Evolutionary conservation across 2,797 vertebrate species (phyloP).

Genomic region (Podargus strigoides): DNA sequence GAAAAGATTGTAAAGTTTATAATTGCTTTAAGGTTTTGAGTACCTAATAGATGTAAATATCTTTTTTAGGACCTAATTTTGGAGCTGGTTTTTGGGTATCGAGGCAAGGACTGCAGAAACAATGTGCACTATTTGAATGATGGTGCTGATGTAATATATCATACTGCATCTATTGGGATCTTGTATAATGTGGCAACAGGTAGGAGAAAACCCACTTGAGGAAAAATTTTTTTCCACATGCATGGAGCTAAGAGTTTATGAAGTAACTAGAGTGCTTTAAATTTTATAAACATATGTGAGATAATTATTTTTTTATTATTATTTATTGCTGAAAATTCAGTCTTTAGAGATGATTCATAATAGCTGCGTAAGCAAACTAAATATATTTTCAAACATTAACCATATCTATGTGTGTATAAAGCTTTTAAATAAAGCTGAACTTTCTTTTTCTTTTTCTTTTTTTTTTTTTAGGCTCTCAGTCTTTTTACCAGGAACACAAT

Average conservation of each 20-base stretch:
- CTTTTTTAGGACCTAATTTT: slow-evolving; percentile 87
- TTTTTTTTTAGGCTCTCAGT: slow-evolving; percentile 86
- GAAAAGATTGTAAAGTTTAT: not conserved
- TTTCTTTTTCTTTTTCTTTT: too few species aligned
- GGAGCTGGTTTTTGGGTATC: slow-evolving; percentile 96
- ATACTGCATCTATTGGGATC: slow-evolving; percentile 93
- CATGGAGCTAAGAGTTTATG: not conserved
- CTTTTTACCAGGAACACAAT: slow-evolving; percentile 97
- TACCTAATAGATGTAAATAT: not conserved
- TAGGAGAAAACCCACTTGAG: slow-evolving; percentile 61
- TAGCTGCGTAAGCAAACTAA: not conserved
- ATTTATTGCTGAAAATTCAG: not conserved
- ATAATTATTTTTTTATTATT: not conserved
- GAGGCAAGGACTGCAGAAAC: slow-evolving; percentile 97
- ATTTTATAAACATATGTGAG: not conserved
- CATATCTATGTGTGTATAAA: not conserved
- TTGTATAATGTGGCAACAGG: slow-evolving; percentile 95
- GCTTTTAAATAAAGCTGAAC: not conserved
- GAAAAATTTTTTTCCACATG: not conserved
- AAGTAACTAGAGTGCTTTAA: not conserved
- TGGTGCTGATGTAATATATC: slow-evolving; percentile 96
- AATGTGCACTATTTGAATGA: slow-evolving; percentile 99
- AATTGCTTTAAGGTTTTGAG: not conserved
- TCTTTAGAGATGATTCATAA: not conserved
- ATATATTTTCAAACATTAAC: not conserved